Percentiles rank a stretch among this genome's conserved stretches.
These are phyloP conservation scores for Lithobates pipiens DNA, from an alignment of 2,797 vertebrate species.

Conservation along the genomic window DNA sequence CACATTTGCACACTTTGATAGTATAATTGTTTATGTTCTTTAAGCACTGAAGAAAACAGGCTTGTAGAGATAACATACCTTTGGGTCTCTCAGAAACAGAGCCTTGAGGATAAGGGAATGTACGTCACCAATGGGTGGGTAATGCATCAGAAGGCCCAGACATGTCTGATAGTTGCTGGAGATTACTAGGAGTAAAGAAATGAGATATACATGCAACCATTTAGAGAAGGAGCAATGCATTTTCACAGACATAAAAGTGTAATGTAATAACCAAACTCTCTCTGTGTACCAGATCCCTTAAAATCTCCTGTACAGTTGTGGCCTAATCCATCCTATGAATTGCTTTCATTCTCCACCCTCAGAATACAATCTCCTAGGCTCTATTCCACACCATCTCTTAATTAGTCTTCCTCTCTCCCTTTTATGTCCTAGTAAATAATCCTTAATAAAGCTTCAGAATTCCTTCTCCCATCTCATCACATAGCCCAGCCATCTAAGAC, in stretches of 20 bases:
- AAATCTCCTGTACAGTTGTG: too few species aligned
- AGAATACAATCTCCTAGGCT: neutral
- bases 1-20: conserved; percentile 55
- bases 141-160: conserved; percentile 97
- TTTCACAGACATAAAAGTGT: too few species aligned
- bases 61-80: conserved; percentile 80
- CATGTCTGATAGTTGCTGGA: conserved; percentile 99
- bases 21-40: conserved; percentile 33
- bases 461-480: neutral
- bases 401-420: too few species aligned
- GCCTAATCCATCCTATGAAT: too few species aligned
- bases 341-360: too few species aligned
- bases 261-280: too few species aligned
- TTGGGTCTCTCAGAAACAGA: conserved; percentile 97
- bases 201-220: neutral
- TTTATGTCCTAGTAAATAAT: neutral
- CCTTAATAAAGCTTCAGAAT: neutral
- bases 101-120: conserved; percentile 94
- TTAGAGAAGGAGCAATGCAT: neutral
- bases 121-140: conserved; percentile 92
- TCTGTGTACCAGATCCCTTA: too few species aligned
- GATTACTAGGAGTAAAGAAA: conserved; percentile 83
- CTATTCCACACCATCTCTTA: too few species aligned
- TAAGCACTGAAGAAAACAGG: conserved; percentile 29
- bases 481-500: neutral